Evolutionary conservation across 2,113 vertebrate genomes (phyloP).

Genomic region (Halichoerus grypus): DNA sequence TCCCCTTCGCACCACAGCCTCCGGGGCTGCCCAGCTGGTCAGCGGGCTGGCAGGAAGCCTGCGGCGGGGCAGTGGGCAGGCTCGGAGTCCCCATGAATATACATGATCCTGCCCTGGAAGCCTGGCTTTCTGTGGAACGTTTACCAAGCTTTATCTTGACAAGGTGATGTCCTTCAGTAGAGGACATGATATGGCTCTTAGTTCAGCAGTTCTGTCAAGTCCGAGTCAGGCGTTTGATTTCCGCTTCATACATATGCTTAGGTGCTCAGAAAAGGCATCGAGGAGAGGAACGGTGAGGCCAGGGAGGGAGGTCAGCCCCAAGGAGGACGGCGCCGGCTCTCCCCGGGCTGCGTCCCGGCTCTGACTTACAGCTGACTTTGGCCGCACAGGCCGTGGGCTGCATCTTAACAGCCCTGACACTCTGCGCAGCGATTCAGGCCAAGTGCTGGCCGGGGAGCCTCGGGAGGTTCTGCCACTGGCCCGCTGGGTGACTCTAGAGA

Average conservation of each 20-base stretch:
- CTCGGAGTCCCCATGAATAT: constrained; percentile 70
- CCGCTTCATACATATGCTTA: constrained; percentile 98
- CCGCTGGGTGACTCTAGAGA: background rate
- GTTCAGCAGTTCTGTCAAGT: constrained; percentile 99
- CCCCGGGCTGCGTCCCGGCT: constrained; percentile 32
- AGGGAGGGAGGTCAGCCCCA: constrained; percentile 82
- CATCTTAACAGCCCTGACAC: constrained; percentile 59
- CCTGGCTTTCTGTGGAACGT: constrained; percentile 75
- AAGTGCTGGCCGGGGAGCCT: background rate
- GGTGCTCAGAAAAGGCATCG: constrained; percentile 94
- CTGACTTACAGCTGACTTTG: constrained; percentile 85
- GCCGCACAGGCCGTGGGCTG: constrained; percentile 7
- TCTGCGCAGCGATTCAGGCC: background rate
- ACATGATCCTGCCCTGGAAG: constrained; percentile 78
- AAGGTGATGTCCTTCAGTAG: constrained; percentile 89
- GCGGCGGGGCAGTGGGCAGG: constrained; percentile 57
- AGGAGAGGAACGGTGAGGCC: constrained; percentile 81
- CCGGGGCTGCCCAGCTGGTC: background rate
- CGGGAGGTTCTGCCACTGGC: background rate
- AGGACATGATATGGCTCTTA: constrained; percentile 90
- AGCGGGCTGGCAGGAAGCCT: background rate
- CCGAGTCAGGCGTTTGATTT: constrained; percentile 96
- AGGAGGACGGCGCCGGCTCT: constrained; percentile 78
- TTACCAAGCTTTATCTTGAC: constrained; percentile 85
- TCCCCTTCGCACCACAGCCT: background rate